phyloP scores from a whole-genome alignment of 92 coral and sea anemone genomes.

The Umimayanthus chanpuru region DNA sequence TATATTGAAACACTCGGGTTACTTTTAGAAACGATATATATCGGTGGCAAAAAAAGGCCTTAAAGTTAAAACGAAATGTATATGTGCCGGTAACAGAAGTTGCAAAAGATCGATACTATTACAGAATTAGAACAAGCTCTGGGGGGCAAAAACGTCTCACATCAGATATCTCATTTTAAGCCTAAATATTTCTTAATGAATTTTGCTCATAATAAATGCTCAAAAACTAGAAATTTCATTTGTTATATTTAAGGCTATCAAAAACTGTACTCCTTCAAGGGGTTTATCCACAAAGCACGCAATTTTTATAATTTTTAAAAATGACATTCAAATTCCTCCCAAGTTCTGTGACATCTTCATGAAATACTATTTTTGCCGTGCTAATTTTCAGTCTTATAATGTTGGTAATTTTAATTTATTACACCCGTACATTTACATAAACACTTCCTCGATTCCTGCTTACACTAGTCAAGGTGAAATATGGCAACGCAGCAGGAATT shows the following conservation, averaged over 20 bases:
- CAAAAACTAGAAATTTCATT: slow-evolving; percentile 8
- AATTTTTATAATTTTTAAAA: slow-evolving; percentile 9
- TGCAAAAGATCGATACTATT: slow-evolving; percentile 3
- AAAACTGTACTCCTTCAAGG: slow-evolving; percentile 19
- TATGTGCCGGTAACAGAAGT: slow-evolving; percentile 7
- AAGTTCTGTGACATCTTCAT: no score
- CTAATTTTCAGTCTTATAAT: slow-evolving; percentile 17
- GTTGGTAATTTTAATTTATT: slow-evolving; percentile 20
- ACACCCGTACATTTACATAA: background rate
- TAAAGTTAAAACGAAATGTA: slow-evolving; percentile 14
- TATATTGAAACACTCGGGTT: slow-evolving; percentile 15
- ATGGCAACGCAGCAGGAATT: slow-evolving; percentile 68
- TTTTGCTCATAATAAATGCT: slow-evolving; percentile 14
- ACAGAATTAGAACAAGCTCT: slow-evolving; percentile 13
- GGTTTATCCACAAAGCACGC: slow-evolving; percentile 16
- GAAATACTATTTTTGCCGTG: background rate
- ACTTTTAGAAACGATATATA: slow-evolving; percentile 7
- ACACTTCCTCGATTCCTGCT: slow-evolving; percentile 6
- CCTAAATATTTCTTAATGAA: slow-evolving; percentile 10
- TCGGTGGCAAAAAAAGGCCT: slow-evolving; percentile 17
- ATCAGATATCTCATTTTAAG: slow-evolving; percentile 17
- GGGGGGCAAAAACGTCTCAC: slow-evolving; percentile 19
- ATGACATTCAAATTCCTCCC: no score
- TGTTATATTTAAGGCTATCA: slow-evolving; percentile 13
- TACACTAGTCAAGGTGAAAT: background rate